Evolutionary conservation across 2,797 vertebrate genomes (phyloP).

Genomic region (Falco biarmicus): DNA sequence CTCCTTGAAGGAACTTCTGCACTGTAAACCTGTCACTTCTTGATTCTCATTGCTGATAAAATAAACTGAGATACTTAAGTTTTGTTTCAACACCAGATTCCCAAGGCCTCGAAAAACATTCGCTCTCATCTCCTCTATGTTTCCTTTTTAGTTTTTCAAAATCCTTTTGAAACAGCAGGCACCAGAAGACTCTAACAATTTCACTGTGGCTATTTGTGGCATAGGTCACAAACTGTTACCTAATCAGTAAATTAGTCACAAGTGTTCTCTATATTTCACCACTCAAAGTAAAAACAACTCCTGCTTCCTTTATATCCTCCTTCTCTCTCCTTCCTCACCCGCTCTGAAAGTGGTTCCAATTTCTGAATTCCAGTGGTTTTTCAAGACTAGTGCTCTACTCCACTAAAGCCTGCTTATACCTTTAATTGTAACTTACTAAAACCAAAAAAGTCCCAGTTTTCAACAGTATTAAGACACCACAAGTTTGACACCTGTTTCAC

Average conservation of each 20-base stretch:
- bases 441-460: not conserved
- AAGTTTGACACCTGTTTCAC: not conserved
- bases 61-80: constrained; percentile 24
- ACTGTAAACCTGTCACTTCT: constrained; percentile 37
- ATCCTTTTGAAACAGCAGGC: not conserved
- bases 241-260: not conserved
- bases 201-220: not conserved
- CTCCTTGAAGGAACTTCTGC: constrained; percentile 15
- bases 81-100: not conserved
- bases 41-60: constrained; percentile 48
- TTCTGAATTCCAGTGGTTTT: not conserved
- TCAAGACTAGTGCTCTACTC: not conserved
- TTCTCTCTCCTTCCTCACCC: not conserved
- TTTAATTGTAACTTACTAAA: not conserved
- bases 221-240: not conserved
- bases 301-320: not conserved
- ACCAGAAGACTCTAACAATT: not conserved
- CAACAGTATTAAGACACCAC: not conserved
- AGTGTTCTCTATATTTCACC: not conserved
- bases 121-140: not conserved
- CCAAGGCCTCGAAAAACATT: not conserved
- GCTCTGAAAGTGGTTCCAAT: not conserved
- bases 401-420: not conserved
- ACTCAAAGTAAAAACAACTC: not conserved
- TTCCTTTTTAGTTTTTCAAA: not conserved